phyloP scores from a whole-genome alignment of 1,140 invertebrate species.

The Drosophila tropicalis region DNA sequence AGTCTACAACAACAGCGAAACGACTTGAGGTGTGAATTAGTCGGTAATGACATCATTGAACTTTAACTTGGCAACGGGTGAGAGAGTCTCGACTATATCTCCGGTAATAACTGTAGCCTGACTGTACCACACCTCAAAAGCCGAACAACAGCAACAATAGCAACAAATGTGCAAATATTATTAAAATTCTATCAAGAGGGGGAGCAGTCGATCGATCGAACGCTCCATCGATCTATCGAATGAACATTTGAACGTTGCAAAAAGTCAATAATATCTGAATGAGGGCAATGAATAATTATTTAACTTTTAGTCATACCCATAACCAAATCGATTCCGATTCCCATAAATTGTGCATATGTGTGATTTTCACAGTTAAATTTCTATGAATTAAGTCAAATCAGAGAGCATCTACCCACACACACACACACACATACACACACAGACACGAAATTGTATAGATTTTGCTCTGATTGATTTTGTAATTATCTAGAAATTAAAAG shows the following conservation, averaged over 20 bases:
- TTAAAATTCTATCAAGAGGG: conserved; percentile 64
- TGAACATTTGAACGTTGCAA: conserved; percentile 29
- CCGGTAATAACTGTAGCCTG: conserved; percentile 72
- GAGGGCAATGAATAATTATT: conserved; percentile 65
- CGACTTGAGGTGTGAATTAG: conserved; percentile 80
- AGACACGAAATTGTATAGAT: conserved; percentile 53
- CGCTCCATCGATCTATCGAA: background rate
- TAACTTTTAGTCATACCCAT: conserved; percentile 14
- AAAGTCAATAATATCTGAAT: conserved; percentile 54
- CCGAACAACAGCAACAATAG: conserved; percentile 38
- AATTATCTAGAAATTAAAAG: conserved; percentile 40
- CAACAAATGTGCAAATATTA: conserved; percentile 65
- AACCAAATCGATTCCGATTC: background rate
- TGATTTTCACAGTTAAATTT: conserved; percentile 63
- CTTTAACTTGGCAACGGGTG: conserved; percentile 72
- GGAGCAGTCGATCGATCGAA: conserved; percentile 20
- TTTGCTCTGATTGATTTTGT: conserved; percentile 72
- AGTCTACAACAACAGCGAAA: conserved; percentile 38
- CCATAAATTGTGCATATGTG: conserved; percentile 14
- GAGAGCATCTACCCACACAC: conserved; percentile 33
- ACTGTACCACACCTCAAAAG: conserved; percentile 65
- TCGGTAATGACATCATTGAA: conserved; percentile 80
- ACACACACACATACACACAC: background rate
- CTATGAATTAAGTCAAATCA: conserved; percentile 55
- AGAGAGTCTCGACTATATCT: conserved; percentile 55